Evolutionary conservation across 2,797 vertebrate species (phyloP), one percentile per base, ranked within the genome.

Genomic region (Anguilla obscura): DNA sequence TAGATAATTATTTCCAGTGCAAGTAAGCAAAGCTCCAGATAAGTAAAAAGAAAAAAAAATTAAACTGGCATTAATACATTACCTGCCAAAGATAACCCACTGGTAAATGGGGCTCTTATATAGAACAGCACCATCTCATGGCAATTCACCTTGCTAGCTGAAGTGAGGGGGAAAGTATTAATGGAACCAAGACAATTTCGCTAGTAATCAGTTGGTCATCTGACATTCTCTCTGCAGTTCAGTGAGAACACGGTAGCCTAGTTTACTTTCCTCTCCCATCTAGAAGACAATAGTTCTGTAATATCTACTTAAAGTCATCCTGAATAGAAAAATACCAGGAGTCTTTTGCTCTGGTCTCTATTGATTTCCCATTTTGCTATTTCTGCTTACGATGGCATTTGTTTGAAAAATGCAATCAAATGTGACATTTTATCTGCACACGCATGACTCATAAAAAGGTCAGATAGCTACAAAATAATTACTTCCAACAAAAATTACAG

Each of bases 341-440:
- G 3, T 33, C 18, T 56, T 58, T 30, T 30, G 18, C 2, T 58
- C 5, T 12, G 16, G 40, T 83, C 87, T 40, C 2, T 69, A 71
- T 84, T 69, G 56, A 66, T 69, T 48, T n/a, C 5, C 36, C 45
- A 48, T 30, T 71, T 71, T 9, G n/a, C 36, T 27, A 66, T 3
- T 27, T 66, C n/a, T n/a, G n/a, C 24, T 66, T 8, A 10, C 10
- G 21, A 6, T 27, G 66, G 24, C 21, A 52, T 87, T 87, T 45
- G 82, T 50, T 83, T 79, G 48, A 71, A 50, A 71, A 84, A 48
- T 30, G 71, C n/a, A 60, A 74, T 50, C 84, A 27, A 33, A 60
- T 54, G 85, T 86, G 84, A 86, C 90, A 90, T 90, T 90, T 89
- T 85, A 87, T 85, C 86, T 87, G 45, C 74, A 50, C 85, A 52